Conservation (phyloP, 2,113 vertebrate genomes). For the Nyctibius bracteatus region DNA sequence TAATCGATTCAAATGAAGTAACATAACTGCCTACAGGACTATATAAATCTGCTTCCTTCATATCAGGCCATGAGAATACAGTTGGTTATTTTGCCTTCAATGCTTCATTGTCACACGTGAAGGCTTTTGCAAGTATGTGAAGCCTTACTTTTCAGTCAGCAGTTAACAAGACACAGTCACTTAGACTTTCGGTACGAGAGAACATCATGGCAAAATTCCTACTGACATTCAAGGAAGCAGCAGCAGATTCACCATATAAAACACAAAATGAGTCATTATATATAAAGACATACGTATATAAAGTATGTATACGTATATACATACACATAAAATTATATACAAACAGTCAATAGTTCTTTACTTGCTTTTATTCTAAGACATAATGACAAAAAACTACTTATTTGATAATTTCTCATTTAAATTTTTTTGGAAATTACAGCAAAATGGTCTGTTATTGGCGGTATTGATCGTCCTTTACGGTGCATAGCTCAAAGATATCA, state of each 20-base stretch:
- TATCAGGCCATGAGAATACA: neutral
- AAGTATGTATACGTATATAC: neutral
- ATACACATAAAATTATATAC: neutral
- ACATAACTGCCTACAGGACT: neutral
- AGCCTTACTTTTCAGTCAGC: neutral
- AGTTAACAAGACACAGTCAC: neutral
- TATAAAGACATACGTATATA: neutral
- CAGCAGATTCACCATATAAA: neutral
- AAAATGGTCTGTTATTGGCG: constrained; percentile 45
- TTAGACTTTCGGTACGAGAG: neutral
- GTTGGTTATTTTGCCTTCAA: neutral
- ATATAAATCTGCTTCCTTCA: neutral
- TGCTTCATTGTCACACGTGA: neutral
- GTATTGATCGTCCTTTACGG: constrained; percentile 46
- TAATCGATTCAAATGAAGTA: neutral
- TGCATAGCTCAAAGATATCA: constrained; percentile 33
- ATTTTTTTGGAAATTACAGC: constrained; percentile 24
- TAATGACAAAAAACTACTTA: neutral
- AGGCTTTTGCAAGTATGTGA: neutral
- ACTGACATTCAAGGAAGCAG: neutral
- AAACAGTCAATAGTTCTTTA: neutral
- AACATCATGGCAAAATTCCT: neutral
- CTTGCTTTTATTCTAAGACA: neutral
- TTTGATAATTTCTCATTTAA: neutral
- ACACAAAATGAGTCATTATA: neutral